Evolutionary conservation across 2,797 vertebrate genomes (phyloP).

Genomic region (Sebastes cheni): DNA sequence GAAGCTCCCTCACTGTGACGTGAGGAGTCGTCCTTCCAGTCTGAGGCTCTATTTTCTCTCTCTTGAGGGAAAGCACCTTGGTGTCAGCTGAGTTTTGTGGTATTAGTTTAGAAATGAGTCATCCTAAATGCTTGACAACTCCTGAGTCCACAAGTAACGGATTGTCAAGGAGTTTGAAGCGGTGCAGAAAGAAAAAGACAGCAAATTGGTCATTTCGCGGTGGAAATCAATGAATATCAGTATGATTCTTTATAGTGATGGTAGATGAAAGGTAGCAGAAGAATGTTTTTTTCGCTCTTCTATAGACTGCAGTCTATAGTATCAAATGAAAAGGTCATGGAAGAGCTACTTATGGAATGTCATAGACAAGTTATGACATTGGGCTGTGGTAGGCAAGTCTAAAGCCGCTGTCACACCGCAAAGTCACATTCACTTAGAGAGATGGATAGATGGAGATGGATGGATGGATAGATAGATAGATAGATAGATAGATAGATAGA

Average conservation of each 20-base stretch:
- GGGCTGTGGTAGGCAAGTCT: too few relatives aligned
- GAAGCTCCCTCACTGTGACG: constrained; percentile 19
- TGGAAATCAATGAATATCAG: not conserved
- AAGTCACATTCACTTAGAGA: too few relatives aligned
- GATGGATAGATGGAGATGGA: not conserved
- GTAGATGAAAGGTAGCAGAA: too few relatives aligned
- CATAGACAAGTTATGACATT: too few relatives aligned
- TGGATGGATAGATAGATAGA: too few relatives aligned
- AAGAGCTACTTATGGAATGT: too few relatives aligned
- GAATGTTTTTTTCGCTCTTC: not conserved
- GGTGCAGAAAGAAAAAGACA: not conserved
- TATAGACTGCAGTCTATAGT: not conserved
- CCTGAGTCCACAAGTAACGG: not conserved
- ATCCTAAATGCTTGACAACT: not conserved
- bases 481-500: too few relatives aligned
- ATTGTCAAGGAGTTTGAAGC: not conserved
- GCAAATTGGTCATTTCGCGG: not conserved
- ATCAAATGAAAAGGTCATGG: too few relatives aligned
- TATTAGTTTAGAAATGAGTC: constrained; percentile 1
- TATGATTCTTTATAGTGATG: not conserved
- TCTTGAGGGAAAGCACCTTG: not conserved
- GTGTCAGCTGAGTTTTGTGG: not conserved
- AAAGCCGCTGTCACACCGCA: too few relatives aligned
- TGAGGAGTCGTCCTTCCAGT: constrained; percentile 1
- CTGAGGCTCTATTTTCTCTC: constrained; percentile 14